Conservation (phyloP, 1,140 invertebrate species). For the Solen grandis region DNA sequence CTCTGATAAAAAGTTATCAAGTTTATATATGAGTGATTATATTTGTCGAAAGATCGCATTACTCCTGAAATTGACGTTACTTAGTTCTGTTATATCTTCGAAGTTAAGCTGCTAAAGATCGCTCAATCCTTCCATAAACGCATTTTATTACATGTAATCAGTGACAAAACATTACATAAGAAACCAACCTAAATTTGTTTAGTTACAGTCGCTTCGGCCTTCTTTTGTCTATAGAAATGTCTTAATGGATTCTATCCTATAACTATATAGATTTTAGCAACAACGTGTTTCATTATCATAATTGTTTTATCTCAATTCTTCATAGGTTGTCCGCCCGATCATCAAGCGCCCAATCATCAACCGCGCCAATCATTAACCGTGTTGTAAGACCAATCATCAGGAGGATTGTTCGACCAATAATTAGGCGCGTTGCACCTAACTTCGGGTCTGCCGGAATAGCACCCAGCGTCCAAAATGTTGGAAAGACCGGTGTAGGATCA, state of each 20-base stretch:
- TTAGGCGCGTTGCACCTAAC: conserved; percentile 1
- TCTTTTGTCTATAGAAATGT: neutral
- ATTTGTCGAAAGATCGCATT: neutral
- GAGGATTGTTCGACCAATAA: conserved; percentile 36
- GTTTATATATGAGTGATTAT: neutral
- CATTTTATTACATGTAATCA: neutral
- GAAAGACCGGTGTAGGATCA: too few relatives aligned
- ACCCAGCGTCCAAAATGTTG: neutral
- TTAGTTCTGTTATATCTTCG: neutral
- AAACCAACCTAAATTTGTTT: neutral
- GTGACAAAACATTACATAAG: neutral
- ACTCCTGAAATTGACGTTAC: neutral
- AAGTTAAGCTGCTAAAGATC: neutral
- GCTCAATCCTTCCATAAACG: neutral
- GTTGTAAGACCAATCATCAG: conserved; percentile 22
- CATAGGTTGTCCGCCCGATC: conserved; percentile 39
- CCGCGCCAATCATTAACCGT: conserved; percentile 30
- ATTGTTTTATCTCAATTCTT: neutral
- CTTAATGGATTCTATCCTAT: neutral
- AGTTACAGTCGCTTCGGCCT: neutral
- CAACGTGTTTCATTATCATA: neutral
- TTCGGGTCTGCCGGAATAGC: neutral
- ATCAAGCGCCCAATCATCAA: conserved; percentile 30
- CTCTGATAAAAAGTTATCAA: neutral
- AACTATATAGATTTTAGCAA: neutral